Percentiles rank a stretch among this genome's conserved stretches.
Conservation (phyloP, 2,797 vertebrate species). For the Prionace glauca region DNA sequence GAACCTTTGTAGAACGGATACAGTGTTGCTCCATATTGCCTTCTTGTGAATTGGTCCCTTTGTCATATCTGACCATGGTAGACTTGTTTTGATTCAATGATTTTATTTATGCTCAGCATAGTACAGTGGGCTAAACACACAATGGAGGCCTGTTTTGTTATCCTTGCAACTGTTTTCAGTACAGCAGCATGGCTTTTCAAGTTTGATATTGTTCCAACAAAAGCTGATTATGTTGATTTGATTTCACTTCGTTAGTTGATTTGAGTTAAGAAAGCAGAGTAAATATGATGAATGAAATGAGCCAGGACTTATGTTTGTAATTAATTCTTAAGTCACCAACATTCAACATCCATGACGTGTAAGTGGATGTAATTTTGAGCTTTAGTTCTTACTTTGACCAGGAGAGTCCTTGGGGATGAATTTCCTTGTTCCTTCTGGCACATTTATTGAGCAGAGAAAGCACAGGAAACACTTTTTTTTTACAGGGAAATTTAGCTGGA, state of each 20-base stretch:
- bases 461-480: not conserved
- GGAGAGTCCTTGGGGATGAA: not conserved
- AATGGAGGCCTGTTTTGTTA: not conserved
- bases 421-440: not conserved
- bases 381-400: not conserved
- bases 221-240: not conserved
- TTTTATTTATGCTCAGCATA: not conserved
- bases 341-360: not conserved
- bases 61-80: not conserved
- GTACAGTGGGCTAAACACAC: not conserved
- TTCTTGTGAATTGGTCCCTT: not conserved
- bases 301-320: not conserved
- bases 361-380: not conserved
- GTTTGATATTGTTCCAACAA: conserved; percentile 14
- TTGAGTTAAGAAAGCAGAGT: not conserved
- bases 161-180: not conserved
- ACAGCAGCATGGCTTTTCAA: not conserved
- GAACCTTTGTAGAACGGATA: not conserved
- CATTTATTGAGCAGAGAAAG: not conserved
- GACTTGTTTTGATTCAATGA: not conserved
- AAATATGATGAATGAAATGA: not conserved
- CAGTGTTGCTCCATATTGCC: not conserved
- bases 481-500: not conserved
- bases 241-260: not conserved
- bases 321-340: conserved; percentile 8